phyloP scores from a whole-genome alignment of 2,888 invertebrate genomes.

The Ceraclea dissimilis region DNA sequence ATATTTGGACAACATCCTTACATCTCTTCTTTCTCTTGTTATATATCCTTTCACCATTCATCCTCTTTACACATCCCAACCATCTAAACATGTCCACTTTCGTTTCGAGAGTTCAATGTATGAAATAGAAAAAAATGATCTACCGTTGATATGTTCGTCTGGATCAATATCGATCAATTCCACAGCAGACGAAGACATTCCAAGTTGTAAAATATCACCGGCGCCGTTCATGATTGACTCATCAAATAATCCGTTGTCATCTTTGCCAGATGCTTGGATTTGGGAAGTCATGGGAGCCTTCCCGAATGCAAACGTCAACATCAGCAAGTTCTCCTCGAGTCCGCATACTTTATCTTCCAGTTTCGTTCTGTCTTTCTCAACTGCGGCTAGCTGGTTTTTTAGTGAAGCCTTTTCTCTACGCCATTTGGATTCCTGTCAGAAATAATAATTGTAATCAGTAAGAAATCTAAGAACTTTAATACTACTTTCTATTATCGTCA shows the following conservation, averaged over 20 bases:
- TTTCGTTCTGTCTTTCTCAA: conserved; percentile 8
- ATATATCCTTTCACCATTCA: too few species aligned
- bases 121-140: background rate
- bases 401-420: conserved; percentile 11
- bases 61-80: too few species aligned
- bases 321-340: conserved; percentile 21
- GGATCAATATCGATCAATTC: conserved; percentile 20
- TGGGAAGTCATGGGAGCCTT: background rate
- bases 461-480: too few species aligned
- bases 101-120: too few species aligned
- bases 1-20: too few species aligned
- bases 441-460: background rate
- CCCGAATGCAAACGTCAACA: conserved; percentile 22
- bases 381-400: conserved; percentile 1
- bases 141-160: conserved; percentile 6
- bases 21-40: too few species aligned
- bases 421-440: conserved; percentile 22
- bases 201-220: conserved; percentile 6
- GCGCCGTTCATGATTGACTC: background rate
- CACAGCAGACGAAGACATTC: conserved; percentile 15
- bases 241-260: background rate
- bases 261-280: background rate
- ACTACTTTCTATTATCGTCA: too few species aligned
- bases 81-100: too few species aligned
- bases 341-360: conserved; percentile 14